Evolutionary conservation across 1,140 invertebrate species (phyloP), one percentile per base, ranked within the genome.

Genomic region (Stegodyphus dumicola): DNA sequence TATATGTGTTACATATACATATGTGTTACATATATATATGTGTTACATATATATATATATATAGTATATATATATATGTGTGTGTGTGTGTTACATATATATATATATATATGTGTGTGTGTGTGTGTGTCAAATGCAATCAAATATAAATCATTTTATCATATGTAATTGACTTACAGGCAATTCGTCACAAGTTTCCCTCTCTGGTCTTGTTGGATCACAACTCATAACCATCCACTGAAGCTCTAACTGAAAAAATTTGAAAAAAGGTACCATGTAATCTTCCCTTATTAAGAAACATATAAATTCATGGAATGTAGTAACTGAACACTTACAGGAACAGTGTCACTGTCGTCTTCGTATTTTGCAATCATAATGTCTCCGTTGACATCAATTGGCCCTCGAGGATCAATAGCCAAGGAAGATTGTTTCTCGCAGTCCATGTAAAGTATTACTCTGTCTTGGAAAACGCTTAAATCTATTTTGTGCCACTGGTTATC

Each of bases 191-290:
- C 95, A 96, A n/a, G 90, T 92, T 89, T 95, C 94, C 88, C 94
- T 90, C 87, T 93, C 92, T 10, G 94, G 93, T 88, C 92, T 92
- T 2, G 93, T 92, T n/a, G 94, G 94, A 90, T 96, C 94, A 90
- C 95, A 96, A 88, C 93, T 94, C 87, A 96, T 90, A 11, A 94
- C 92, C 93, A 95, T 94, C 94, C 94, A 95, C 92, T 96, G 95
- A 53, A 96, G 90, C 89, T 95, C 95, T 88, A 95, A 93, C 94
- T 95, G 71, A 70, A 85, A 76, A 89, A 80, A 52, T 66, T 9
- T 4, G 79, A 73, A n/a, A 87, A 69, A 81, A 76, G 6, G 2
- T 60, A 60, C 9, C 15, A 60, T 60, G 9, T 9, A 2, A 15
- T 7, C 65, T 17, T 67, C 11, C 9, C 65, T 2, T 67, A 7